A percentile compares a stretch with the other conserved stretches of the same genome.
Evolutionary conservation across 2,797 vertebrate species (phyloP).

Genomic region (Cottoperca gobio): DNA sequence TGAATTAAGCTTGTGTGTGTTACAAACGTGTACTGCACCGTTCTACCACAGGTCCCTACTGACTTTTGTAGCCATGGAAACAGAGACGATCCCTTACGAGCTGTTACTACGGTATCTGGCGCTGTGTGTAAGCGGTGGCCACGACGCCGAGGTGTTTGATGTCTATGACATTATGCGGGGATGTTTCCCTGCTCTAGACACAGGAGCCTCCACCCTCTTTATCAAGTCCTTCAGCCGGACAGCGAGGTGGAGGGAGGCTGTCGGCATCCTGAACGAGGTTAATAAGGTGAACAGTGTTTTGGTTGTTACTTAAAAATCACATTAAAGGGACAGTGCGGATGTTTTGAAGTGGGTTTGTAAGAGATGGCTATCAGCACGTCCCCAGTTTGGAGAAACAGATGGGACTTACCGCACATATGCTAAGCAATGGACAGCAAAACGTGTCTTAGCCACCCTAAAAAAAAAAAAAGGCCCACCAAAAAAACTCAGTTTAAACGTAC

Average conservation of each 20-base stretch:
- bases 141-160: slow-evolving; percentile 87
- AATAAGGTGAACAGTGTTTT: slow-evolving; percentile 77
- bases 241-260: slow-evolving; percentile 87
- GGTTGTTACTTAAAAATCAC: neutral
- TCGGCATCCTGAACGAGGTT: slow-evolving; percentile 85
- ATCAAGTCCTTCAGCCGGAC: slow-evolving; percentile 89
- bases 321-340: neutral
- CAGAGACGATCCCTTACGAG: slow-evolving; percentile 87
- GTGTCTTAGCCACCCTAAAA: no score
- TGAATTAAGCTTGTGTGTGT: neutral
- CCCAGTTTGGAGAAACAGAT: no score
- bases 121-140: slow-evolving; percentile 86
- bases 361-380: no score
- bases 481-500: no score
- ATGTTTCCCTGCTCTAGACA: slow-evolving; percentile 88
- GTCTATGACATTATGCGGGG: slow-evolving; percentile 90
- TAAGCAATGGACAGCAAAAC: no score
- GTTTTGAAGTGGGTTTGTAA: no score
- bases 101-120: slow-evolving; percentile 89
- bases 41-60: slow-evolving; percentile 86
- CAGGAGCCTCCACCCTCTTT: slow-evolving; percentile 87
- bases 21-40: neutral
- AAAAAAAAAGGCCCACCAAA: no score
- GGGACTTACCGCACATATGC: no score
- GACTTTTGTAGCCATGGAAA: slow-evolving; percentile 85